Evolutionary conservation across 1,140 invertebrate genomes (phyloP), one percentile per base, ranked within the genome.

Genomic region (Bombus confusus): DNA sequence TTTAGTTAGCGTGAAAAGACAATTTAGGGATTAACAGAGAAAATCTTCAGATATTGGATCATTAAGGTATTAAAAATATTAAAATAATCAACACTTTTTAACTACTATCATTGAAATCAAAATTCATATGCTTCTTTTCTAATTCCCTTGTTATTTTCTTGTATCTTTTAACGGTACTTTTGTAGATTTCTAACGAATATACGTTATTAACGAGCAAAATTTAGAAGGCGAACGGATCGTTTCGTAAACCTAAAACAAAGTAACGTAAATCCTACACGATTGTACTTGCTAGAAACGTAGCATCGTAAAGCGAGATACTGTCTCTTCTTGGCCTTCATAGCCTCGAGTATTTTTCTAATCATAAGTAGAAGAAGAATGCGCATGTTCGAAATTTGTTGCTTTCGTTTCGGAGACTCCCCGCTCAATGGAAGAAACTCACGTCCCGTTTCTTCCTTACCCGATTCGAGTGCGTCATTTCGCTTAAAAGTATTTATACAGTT

Each of bases 201-300:
- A 6, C 77, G 34, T 31, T n/a, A 22, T 62, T 18, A 43, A 4
- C 18, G 34, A 28, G 37, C 52, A 34, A 34, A 25, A 83, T 87
- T 66, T 64, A 41, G 31, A 22, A 28, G 64, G 18, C 62, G 39
- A 86, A 90, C 83, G 73, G 82, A 52, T 80, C 86, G 72, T 80
- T 34, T 81, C 39, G 62, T 81, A 86, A 91, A 88, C 76, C 59
- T 89, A 87, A 76, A 91, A 91, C 41, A 37, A 91, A 83, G 47
- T 90, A 91, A 87, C 80, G 62, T 90, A 89, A 89, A 90, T 84
- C 76, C 87, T 91, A 90, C 31, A 37, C 47, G 74, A 83, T 87
- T 91, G 79, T 88, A 91, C 84, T 91, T 89, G 80, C 73, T 84
- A 81, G 71, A 84, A 87, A 90, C 79, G 79, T 52, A 52, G 66